Evolutionary conservation across 2,113 vertebrate genomes (phyloP).

Genomic region (Corythornis cristatus): DNA sequence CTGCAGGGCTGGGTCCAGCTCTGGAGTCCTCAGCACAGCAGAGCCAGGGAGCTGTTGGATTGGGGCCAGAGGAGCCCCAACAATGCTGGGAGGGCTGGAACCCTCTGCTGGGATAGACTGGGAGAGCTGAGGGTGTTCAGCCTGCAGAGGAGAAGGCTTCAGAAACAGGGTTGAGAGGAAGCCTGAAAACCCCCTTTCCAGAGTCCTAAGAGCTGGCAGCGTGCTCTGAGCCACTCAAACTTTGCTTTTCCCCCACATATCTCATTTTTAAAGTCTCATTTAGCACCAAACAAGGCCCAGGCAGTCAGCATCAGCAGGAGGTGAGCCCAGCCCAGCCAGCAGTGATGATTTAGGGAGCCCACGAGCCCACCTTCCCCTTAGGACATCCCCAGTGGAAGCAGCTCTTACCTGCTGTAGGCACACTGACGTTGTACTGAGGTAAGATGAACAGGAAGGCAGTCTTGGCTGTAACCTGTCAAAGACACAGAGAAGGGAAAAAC

Average conservation of each 20-base stretch:
- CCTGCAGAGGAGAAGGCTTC: background rate
- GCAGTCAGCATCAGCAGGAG: background rate
- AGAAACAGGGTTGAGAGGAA: background rate
- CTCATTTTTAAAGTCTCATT: background rate
- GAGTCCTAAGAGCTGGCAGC: background rate
- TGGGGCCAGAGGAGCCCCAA: too few relatives aligned
- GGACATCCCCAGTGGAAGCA: background rate
- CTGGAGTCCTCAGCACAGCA: too few relatives aligned
- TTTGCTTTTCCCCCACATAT: background rate
- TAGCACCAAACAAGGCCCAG: background rate
- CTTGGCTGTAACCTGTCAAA: constrained; percentile 92
- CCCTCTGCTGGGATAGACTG: background rate
- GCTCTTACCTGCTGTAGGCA: constrained; percentile 86
- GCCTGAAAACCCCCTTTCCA: background rate
- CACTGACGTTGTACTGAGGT: constrained; percentile 94
- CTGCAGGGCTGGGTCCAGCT: too few relatives aligned
- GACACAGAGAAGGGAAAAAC: background rate
- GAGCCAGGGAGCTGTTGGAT: too few relatives aligned
- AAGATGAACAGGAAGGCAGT: constrained; percentile 97
- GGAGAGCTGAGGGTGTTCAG: too few relatives aligned
- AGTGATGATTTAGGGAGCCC: background rate
- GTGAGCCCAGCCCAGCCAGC: background rate
- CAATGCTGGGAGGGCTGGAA: too few relatives aligned
- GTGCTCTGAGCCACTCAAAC: background rate
- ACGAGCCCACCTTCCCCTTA: background rate